Evolutionary conservation across 1,140 invertebrate genomes (phyloP).

Genomic region (Dinothrombium tinctorium): DNA sequence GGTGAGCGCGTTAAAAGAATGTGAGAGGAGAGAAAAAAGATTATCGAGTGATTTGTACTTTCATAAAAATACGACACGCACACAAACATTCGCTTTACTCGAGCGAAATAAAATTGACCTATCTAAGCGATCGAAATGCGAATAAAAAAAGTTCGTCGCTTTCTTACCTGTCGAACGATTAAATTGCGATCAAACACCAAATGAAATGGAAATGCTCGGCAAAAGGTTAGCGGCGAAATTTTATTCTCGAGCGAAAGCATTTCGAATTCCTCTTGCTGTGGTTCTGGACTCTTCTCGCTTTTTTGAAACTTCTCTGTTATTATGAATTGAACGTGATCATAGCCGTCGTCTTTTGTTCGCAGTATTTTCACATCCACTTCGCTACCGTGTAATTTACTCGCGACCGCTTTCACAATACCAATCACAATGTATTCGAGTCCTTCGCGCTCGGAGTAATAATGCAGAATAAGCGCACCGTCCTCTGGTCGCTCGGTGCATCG

Average conservation of each 20-base stretch:
- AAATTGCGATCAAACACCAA: slow-evolving; percentile 69
- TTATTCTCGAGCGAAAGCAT: slow-evolving; percentile 36
- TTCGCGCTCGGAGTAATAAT: slow-evolving; percentile 76
- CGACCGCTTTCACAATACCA: slow-evolving; percentile 78
- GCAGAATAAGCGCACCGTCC: slow-evolving; percentile 58
- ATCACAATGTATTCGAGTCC: slow-evolving; percentile 82
- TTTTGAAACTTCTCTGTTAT: slow-evolving; percentile 33
- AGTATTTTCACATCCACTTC: slow-evolving; percentile 72
- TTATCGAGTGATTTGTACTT: too few relatives aligned
- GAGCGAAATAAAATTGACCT: too few relatives aligned
- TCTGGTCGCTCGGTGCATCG: slow-evolving; percentile 58
- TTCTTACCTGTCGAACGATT: slow-evolving; percentile 27
- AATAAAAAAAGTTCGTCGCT: too few relatives aligned
- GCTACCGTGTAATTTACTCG: slow-evolving; percentile 64
- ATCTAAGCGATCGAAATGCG: too few relatives aligned
- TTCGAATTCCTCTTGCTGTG: slow-evolving; percentile 13
- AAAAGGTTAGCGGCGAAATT: slow-evolving; percentile 73
- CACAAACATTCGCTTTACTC: too few relatives aligned
- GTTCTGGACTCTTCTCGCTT: slow-evolving; percentile 2
- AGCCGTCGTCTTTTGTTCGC: slow-evolving; percentile 52
- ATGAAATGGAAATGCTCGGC: slow-evolving; percentile 80
- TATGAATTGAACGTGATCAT: slow-evolving; percentile 76
- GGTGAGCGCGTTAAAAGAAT: too few relatives aligned
- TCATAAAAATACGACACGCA: too few relatives aligned
- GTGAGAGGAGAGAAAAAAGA: too few relatives aligned